These are phyloP conservation scores for Odontamblyopus rebecca DNA, from an alignment of 2,797 vertebrate genomes.

Conservation along the genomic window DNA sequence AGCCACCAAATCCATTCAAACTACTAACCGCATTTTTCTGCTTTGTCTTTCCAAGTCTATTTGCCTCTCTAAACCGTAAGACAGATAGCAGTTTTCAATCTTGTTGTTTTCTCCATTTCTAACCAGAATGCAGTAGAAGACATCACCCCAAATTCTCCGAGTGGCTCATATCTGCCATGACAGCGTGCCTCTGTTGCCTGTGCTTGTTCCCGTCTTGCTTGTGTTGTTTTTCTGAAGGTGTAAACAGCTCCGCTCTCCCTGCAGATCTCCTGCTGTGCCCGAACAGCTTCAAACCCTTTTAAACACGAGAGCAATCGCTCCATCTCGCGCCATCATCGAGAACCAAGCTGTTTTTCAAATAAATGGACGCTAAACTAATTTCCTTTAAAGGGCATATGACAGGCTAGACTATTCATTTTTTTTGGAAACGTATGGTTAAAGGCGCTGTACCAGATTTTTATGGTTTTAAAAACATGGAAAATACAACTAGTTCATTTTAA, in stretches of 20 bases:
- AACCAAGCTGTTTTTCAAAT: not conserved
- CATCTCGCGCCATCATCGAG: not conserved
- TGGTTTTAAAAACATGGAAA: too few species aligned
- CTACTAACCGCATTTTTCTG: not conserved
- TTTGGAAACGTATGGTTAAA: not conserved
- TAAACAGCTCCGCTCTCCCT: constrained; percentile 37
- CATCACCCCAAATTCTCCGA: not conserved
- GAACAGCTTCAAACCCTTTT: constrained; percentile 6
- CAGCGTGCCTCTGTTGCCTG: constrained; percentile 23
- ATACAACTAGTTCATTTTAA: too few species aligned
- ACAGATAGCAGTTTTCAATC: not conserved
- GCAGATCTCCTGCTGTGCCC: constrained; percentile 18
- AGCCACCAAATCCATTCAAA: too few species aligned
- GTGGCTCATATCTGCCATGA: constrained; percentile 20
- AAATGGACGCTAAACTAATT: too few species aligned
- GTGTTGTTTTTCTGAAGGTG: constrained; percentile 45
- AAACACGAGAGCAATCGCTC: not conserved
- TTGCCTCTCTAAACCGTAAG: not conserved
- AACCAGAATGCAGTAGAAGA: not conserved
- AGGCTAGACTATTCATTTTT: not conserved
- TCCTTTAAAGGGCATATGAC: not conserved
- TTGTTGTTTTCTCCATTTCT: not conserved
- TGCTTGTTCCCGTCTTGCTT: constrained; percentile 34
- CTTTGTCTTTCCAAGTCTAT: not conserved
- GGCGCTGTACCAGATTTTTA: too few species aligned